Evolutionary conservation across 2,888 invertebrate species (phyloP).

Genomic region (Hemicrepidius hirtus): DNA sequence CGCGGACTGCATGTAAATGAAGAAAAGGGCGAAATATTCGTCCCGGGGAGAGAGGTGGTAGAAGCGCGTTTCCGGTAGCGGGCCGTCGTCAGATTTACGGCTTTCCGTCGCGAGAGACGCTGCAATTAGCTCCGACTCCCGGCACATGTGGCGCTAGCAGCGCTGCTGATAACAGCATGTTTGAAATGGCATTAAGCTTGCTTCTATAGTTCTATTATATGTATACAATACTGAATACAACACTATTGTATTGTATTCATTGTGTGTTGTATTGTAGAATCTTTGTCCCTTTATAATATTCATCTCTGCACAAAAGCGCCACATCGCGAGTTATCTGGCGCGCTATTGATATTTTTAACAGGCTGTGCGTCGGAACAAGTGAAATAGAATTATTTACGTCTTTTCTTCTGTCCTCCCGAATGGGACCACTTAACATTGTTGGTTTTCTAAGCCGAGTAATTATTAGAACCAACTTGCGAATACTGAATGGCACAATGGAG

Average conservation of each 20-base stretch:
- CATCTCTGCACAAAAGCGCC: conserved; percentile 71
- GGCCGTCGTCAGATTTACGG: conserved; percentile 61
- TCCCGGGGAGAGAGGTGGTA: background rate
- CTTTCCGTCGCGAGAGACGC: conserved; percentile 62
- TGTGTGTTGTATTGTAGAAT: conserved; percentile 71
- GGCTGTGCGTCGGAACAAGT: conserved; percentile 58
- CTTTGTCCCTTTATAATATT: conserved; percentile 73
- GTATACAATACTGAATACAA: conserved; percentile 72
- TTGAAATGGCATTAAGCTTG: conserved; percentile 72
- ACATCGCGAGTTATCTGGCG: conserved; percentile 70
- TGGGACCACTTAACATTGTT: conserved; percentile 57
- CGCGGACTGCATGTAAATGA: background rate
- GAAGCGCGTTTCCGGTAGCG: conserved; percentile 51
- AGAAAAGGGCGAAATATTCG: conserved; percentile 10
- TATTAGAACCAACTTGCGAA: conserved; percentile 54
- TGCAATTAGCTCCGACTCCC: conserved; percentile 63
- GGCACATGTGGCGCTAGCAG: conserved; percentile 62
- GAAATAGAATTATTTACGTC: conserved; percentile 61
- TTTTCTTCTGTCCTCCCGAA: conserved; percentile 58
- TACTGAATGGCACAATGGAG: conserved; percentile 47
- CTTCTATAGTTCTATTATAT: conserved; percentile 72
- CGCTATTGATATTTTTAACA: conserved; percentile 70
- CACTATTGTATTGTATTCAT: conserved; percentile 71
- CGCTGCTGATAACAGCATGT: conserved; percentile 68
- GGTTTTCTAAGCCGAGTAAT: conserved; percentile 54